Evolutionary conservation across 2,888 invertebrate species (phyloP), one percentile per base, ranked within the genome.

Genomic region (Byasa hedistus): DNA sequence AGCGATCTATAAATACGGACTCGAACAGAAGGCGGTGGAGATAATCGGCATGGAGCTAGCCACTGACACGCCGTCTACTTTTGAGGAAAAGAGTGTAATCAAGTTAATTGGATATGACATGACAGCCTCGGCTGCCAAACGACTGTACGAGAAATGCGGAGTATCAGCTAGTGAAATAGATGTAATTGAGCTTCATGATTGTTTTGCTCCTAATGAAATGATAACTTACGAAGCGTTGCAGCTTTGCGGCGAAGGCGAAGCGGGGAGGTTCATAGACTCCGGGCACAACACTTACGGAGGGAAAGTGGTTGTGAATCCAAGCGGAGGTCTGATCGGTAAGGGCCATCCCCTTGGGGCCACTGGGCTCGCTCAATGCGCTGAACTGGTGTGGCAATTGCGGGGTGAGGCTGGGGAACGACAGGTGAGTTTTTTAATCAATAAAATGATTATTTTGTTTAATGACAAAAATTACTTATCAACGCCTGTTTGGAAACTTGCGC

Each of bases 271-370:
- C 70, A 95, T 99, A 69, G 99, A 99, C 83, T 93, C 95, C 8
- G 98, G 97, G 0, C 96, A 99, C 81, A 99, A 99, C 83, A 99
- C 99, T 0, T 99, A 99, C 77, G 94, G 99, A 39, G 99, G 99
- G 27, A 96, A 96, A 83, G 98, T 96, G 83, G 99, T 99, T 3
- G 93, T 99, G n/a, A 99, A 99, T 89, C 99, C 99, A 0, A 98
- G 98, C 80, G 99, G 99, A 61, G 99, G 99, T 22, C 93, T 99
- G 57, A 99, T 99, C 71, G 98, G 99, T 0, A 99, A 99, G 87
- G 99, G 99, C 0, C 99, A 99, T 93, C 99, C 99, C 19, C 91
- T 99, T 66, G 99, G 99, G 59, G 99, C 99, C 0, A 99, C 99
- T 12, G 98, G 97, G 79, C 84, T 94, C 73, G 98, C 98, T 4